phyloP scores from a whole-genome alignment of 2,888 invertebrate genomes.

The Drosophila multiciliata region DNA sequence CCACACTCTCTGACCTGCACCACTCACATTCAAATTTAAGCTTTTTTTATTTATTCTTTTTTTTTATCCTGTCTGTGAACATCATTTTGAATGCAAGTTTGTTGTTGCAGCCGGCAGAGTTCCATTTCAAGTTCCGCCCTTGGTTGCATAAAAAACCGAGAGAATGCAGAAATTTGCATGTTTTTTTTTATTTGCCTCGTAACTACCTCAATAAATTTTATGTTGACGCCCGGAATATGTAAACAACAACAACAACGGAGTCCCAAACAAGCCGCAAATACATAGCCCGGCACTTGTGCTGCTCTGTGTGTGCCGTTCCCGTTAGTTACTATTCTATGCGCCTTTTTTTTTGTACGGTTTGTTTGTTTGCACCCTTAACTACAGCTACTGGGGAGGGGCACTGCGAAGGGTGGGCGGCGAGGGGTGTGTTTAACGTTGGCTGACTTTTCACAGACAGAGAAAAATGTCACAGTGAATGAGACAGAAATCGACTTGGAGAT shows the following conservation, averaged over 20 bases:
- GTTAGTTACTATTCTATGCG: conserved; percentile 55
- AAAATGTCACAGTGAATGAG: background rate
- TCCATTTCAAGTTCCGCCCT: conserved; percentile 38
- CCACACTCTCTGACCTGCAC: conserved; percentile 8
- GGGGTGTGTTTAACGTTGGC: background rate
- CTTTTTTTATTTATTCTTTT: background rate
- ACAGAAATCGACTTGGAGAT: background rate
- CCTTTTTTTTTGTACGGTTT: conserved; percentile 12
- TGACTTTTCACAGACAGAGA: background rate
- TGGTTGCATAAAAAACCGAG: conserved; percentile 18
- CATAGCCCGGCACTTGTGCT: conserved; percentile 53
- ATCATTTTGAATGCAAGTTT: conserved; percentile 67
- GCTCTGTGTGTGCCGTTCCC: conserved; percentile 16
- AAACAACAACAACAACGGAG: conserved; percentile 22
- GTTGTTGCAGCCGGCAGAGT: conserved; percentile 65
- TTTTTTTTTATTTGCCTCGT: conserved; percentile 42
- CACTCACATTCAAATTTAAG: conserved; percentile 34
- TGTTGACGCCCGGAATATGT: conserved; percentile 67
- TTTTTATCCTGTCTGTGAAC: conserved; percentile 31
- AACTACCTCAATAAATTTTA: conserved; percentile 81
- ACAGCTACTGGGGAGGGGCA: background rate
- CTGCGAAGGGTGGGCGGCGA: background rate
- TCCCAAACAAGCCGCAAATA: conserved; percentile 24
- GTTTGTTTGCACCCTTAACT: conserved; percentile 42
- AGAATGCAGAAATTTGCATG: conserved; percentile 37